Conservation (phyloP, 2,888 invertebrate genomes). For the Chloromyia formosa region DNA sequence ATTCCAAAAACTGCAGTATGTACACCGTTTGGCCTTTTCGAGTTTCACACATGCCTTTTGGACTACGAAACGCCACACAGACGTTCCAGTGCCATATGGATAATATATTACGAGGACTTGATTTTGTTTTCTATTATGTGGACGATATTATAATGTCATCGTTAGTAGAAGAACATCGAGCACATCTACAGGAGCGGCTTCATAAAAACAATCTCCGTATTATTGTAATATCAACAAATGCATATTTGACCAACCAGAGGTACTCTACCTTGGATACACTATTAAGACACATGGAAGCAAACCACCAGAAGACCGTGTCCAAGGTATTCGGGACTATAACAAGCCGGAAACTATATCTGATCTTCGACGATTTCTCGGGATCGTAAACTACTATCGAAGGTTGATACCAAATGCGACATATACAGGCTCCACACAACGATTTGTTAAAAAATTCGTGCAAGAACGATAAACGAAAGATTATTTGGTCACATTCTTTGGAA, state of each 20-base stretch:
- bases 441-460: not conserved
- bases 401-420: not conserved
- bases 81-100: not conserved
- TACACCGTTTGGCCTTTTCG: too few species aligned
- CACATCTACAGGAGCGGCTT: not conserved
- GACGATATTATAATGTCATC: conserved; percentile 44
- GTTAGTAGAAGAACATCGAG: not conserved
- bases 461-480: not conserved
- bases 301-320: not conserved
- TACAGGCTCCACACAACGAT: not conserved
- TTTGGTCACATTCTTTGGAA: not conserved
- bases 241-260: not conserved
- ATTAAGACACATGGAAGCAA: not conserved
- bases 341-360: not conserved
- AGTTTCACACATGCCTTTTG: too few species aligned
- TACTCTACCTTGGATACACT: not conserved
- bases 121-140: conserved; percentile 49
- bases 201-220: too few species aligned
- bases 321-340: not conserved
- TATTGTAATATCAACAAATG: too few species aligned
- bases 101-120: conserved; percentile 17
- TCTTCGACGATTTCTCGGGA: conserved; percentile 1
- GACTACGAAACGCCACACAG: too few species aligned
- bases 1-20: too few species aligned
- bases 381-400: conserved; percentile 6